These are phyloP conservation scores for Periparus ater DNA, from an alignment of 2,797 vertebrate genomes.

Conservation along the genomic window DNA sequence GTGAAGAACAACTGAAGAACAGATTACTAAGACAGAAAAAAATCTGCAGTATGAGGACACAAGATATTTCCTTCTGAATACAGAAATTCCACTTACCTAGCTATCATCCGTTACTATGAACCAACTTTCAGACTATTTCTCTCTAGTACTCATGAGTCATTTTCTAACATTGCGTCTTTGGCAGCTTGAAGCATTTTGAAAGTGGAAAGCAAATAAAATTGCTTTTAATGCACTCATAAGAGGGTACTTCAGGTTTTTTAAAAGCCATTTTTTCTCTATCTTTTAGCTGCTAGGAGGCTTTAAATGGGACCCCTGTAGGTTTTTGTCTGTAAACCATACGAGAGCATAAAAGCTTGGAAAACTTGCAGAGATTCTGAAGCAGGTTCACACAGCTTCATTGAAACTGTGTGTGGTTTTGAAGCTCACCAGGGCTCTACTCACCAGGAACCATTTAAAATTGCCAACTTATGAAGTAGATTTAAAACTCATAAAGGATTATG, in stretches of 20 bases:
- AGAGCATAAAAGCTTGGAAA: slow-evolving; percentile 70
- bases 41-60: background rate
- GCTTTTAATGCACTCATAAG: slow-evolving; percentile 69
- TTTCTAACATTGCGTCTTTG: slow-evolving; percentile 46
- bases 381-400: slow-evolving; percentile 57
- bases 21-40: background rate
- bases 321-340: slow-evolving; percentile 73
- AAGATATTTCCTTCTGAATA: background rate
- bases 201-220: slow-evolving; percentile 65
- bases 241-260: slow-evolving; percentile 65
- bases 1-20: slow-evolving; percentile 34
- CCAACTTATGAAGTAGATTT: slow-evolving; percentile 59
- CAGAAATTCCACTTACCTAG: slow-evolving; percentile 28
- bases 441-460: slow-evolving; percentile 57
- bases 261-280: slow-evolving; percentile 64
- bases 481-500: slow-evolving; percentile 52
- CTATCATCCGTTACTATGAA: slow-evolving; percentile 38
- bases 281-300: slow-evolving; percentile 60
- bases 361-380: slow-evolving; percentile 59
- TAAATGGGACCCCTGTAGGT: slow-evolving; percentile 74
- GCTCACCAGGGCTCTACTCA: slow-evolving; percentile 54
- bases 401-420: slow-evolving; percentile 74
- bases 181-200: slow-evolving; percentile 62
- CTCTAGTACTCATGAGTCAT: slow-evolving; percentile 53
- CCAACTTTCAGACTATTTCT: slow-evolving; percentile 51